Base-by-base conservation (phyloP, 2,888 invertebrate species). In the Platerodrilus igneus region DNA sequence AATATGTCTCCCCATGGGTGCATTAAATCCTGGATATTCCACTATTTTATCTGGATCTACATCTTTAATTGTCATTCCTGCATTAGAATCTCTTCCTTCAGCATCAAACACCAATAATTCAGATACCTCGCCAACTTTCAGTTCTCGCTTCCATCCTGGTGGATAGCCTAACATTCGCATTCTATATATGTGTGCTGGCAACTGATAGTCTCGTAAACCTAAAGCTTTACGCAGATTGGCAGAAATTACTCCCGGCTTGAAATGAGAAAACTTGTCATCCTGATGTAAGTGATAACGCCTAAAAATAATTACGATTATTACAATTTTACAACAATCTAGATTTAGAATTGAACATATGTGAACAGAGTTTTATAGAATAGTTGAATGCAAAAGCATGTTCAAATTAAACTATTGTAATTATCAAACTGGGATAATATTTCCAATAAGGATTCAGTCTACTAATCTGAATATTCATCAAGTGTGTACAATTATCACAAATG, bases 81-180 rank as follows among this genome's bases (percentile, higher is more conserved):
- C 64, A 3, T 78, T 62, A 7, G 59, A 56, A 43, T 52, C 43
- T 35, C 65, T 65, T 8, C 67, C 68, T 30, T 69, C 63, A 22
- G 59, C 56, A 47, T 62, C 64, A 42, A 62, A 66, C 41, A 68
- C 47, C 14, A 53, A 48, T 13, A 68, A 50, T 39, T 63, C 56
- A 1, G 67, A 66, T 37, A 57, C 47, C 3, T 57, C 47, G 2
- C 50, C 41, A 15, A 58, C 56, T 55, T 60, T 58, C 1, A 90
- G 92, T 53, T 90, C 87, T 58, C 86, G 83, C 37, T 95, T 70
- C 92, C 95, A 96, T 2, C 92, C 96, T 1, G 94, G 95, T 0
- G 97, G 96, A 68, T 96, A 97, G 0, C 95, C 96, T 18, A 88
- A 67, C 3, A 74, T 52, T 40, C 96, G 73, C 95, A 97, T 94